Evolutionary conservation across 1,140 invertebrate genomes (phyloP).

Genomic region (Papilio machaon): DNA sequence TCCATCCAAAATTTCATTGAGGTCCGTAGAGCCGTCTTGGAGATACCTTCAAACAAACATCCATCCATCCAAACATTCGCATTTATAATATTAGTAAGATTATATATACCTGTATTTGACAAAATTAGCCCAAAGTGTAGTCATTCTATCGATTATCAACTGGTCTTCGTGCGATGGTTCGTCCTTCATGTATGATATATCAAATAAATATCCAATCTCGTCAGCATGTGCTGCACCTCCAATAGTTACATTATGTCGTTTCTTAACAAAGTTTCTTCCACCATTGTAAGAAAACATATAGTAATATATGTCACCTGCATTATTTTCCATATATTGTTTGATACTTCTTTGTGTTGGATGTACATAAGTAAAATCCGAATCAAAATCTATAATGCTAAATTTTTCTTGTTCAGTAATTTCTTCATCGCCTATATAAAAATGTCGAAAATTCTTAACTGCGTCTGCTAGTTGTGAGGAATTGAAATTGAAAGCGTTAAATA

Average conservation of each 20-base stretch:
- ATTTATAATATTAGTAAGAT: background rate
- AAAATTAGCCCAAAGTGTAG: conserved; percentile 7
- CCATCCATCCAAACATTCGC: no score
- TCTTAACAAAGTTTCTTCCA: conserved; percentile 39
- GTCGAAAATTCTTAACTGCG: background rate
- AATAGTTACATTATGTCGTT: conserved; percentile 15
- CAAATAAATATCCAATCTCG: conserved; percentile 46
- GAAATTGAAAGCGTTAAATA: background rate
- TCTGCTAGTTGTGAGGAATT: background rate
- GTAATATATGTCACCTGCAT: conserved; percentile 24
- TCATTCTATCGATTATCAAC: conserved; percentile 1
- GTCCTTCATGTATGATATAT: conserved; percentile 22
- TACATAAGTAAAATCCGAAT: conserved; percentile 39
- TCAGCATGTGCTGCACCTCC: conserved; percentile 42
- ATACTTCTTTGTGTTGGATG: conserved; percentile 42
- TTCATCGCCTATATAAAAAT: conserved; percentile 39
- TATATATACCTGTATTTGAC: conserved; percentile 16
- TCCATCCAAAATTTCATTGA: no score
- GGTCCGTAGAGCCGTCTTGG: no score
- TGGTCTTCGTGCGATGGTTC: conserved; percentile 1
- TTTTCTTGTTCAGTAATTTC: background rate
- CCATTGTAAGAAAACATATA: conserved; percentile 46
- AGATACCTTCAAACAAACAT: no score
- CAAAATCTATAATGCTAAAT: conserved; percentile 32
- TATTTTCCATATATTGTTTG: conserved; percentile 35